Conservation (phyloP, 53 echinoderm and acorn worm genomes). For the Luidia sarsii region DNA sequence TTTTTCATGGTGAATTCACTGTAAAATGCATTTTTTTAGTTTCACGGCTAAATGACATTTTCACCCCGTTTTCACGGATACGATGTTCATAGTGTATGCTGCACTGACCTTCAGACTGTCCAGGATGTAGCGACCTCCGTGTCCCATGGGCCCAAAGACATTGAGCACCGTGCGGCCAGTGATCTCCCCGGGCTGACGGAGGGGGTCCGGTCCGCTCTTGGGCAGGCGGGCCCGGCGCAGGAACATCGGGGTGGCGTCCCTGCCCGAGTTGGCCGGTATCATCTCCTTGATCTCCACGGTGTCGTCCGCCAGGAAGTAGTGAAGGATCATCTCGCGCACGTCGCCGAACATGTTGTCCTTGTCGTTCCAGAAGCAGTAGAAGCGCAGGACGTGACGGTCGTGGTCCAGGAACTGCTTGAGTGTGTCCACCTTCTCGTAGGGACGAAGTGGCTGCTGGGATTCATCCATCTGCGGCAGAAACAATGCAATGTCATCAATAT, state of each 20-base stretch:
- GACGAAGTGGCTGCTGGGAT: slow-evolving; percentile 90
- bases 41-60: too few relatives aligned
- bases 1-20: too few relatives aligned
- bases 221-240: slow-evolving; percentile 78
- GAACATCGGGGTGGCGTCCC: slow-evolving; percentile 87
- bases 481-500: too few relatives aligned
- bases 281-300: slow-evolving; percentile 94
- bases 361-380: slow-evolving; percentile 96
- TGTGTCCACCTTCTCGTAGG: slow-evolving; percentile 98
- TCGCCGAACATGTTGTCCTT: slow-evolving; percentile 99
- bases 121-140: slow-evolving; percentile 88
- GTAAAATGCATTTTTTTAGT: too few relatives aligned
- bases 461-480: slow-evolving; percentile 99
- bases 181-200: slow-evolving; percentile 89
- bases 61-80: too few relatives aligned
- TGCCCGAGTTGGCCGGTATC: slow-evolving; percentile 83
- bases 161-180: slow-evolving; percentile 94
- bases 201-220: slow-evolving; percentile 80
- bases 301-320: slow-evolving; percentile 87
- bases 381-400: slow-evolving; percentile 94
- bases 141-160: slow-evolving; percentile 97
- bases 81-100: too few relatives aligned
- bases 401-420: slow-evolving; percentile 98
- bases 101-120: slow-evolving; percentile 91
- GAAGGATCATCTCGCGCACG: slow-evolving; percentile 92